These are phyloP conservation scores for Minunthozetes semirufus DNA, from an alignment of 2,888 invertebrate species.

Conservation along the genomic window DNA sequence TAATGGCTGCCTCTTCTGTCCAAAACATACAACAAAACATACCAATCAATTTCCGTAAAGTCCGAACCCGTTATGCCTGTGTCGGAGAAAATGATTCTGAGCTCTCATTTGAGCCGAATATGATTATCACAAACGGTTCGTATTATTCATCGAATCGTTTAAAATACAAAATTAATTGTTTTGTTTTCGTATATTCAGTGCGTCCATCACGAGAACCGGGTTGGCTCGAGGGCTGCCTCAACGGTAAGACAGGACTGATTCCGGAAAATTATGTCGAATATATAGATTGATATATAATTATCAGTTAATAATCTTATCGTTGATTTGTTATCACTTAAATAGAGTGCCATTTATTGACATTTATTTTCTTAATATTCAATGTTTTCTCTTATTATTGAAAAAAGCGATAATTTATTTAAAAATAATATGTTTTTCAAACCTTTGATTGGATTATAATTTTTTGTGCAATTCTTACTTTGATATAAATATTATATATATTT, in stretches of 20 bases:
- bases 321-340: conserved; percentile 5
- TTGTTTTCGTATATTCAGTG: conserved; percentile 54
- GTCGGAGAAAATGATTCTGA: conserved; percentile 94
- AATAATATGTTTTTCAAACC: background rate
- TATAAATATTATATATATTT: conserved; percentile 3
- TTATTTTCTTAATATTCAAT: background rate
- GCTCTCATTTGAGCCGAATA: conserved; percentile 95
- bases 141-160: conserved; percentile 31
- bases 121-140: conserved; percentile 92
- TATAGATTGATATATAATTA: conserved; percentile 52
- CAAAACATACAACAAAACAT: background rate
- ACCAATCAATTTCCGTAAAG: conserved; percentile 48
- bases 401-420: background rate
- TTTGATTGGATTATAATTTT: background rate
- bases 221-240: conserved; percentile 90
- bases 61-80: conserved; percentile 90
- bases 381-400: background rate
- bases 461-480: conserved; percentile 8
- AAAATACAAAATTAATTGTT: too few species aligned
- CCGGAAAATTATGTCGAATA: conserved; percentile 93
- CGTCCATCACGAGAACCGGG: conserved; percentile 88
- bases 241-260: conserved; percentile 84
- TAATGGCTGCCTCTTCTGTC: conserved; percentile 1
- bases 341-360: conserved; percentile 22
- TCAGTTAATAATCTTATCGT: conserved; percentile 47